phyloP scores from a whole-genome alignment of 1,140 invertebrate genomes.

The Bombus consobrinus region DNA sequence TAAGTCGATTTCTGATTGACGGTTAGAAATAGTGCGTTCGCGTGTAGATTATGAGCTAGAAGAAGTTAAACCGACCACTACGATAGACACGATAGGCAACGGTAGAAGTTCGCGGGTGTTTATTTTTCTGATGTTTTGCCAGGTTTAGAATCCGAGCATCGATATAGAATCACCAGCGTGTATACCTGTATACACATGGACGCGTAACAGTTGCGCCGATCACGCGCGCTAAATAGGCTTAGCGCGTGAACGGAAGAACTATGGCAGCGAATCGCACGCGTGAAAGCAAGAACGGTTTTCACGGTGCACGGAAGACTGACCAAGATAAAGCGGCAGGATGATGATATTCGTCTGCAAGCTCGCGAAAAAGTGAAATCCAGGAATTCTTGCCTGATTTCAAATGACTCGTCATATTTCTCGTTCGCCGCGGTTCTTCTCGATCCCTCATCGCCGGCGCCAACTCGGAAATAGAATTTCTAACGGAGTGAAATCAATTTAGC shows the following conservation, averaged over 20 bases:
- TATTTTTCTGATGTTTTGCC: constrained; percentile 2
- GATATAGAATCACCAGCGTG: not conserved
- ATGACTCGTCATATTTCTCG: not conserved
- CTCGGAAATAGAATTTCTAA: constrained; percentile 31
- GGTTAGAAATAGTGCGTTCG: not conserved
- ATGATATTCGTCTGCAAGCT: not conserved
- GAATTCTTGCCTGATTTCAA: constrained; percentile 26
- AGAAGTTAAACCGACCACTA: not conserved
- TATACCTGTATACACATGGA: not conserved
- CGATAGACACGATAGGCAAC: not conserved
- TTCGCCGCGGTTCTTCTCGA: not conserved
- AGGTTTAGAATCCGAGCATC: not conserved
- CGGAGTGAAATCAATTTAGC: constrained; percentile 32
- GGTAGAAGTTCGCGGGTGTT: not conserved
- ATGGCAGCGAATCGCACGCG: constrained; percentile 58
- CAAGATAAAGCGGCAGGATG: constrained; percentile 16
- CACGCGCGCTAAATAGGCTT: constrained; percentile 61
- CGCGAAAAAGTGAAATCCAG: constrained; percentile 48
- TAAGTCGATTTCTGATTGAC: constrained; percentile 35
- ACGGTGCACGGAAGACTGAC: constrained; percentile 28
- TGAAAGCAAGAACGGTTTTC: constrained; percentile 67
- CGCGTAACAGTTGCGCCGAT: constrained; percentile 38
- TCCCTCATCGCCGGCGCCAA: not conserved
- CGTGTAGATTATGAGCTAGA: not conserved
- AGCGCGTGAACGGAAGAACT: constrained; percentile 64